Evolutionary conservation across 2,888 invertebrate genomes (phyloP).

Genomic region (Allacma fusca): DNA sequence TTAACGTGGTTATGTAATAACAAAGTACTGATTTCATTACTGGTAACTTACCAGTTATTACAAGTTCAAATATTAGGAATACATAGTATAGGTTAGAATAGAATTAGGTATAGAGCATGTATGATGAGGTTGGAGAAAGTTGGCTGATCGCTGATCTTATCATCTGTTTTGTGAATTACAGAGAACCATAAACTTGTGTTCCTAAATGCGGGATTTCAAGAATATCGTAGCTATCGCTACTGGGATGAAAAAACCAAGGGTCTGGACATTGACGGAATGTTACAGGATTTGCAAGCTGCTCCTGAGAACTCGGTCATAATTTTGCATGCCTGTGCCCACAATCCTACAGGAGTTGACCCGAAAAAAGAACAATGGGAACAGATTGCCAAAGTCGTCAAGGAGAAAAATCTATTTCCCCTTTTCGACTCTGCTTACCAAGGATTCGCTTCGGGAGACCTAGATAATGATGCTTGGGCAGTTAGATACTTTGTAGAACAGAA

Average conservation of each 20-base stretch:
- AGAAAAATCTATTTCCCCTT: slow-evolving; percentile 85
- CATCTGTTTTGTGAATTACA: no score
- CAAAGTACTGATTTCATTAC: no score
- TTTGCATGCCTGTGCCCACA: slow-evolving; percentile 96
- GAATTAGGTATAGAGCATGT: no score
- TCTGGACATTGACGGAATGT: slow-evolving; percentile 78
- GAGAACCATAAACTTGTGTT: slow-evolving; percentile 93
- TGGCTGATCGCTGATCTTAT: no score
- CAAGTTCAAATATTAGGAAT: no score
- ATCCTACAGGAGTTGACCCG: slow-evolving; percentile 98
- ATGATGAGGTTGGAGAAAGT: no score
- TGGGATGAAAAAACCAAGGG: slow-evolving; percentile 80
- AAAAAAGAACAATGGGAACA: slow-evolving; percentile 89
- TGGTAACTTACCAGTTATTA: no score
- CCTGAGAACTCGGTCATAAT: slow-evolving; percentile 87
- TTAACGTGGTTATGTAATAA: no score
- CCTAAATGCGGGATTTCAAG: slow-evolving; percentile 81
- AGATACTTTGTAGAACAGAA: slow-evolving; percentile 87
- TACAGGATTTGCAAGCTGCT: slow-evolving; percentile 80
- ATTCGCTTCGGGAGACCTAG: slow-evolving; percentile 94
- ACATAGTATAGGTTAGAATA: no score
- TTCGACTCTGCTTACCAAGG: slow-evolving; percentile 96
- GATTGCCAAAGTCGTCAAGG: slow-evolving; percentile 86
- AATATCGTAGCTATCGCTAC: slow-evolving; percentile 86
- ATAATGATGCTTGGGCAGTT: slow-evolving; percentile 90